Base-by-base conservation (phyloP, 2,113 vertebrate genomes). In the Dipodomys stephensi region DNA sequence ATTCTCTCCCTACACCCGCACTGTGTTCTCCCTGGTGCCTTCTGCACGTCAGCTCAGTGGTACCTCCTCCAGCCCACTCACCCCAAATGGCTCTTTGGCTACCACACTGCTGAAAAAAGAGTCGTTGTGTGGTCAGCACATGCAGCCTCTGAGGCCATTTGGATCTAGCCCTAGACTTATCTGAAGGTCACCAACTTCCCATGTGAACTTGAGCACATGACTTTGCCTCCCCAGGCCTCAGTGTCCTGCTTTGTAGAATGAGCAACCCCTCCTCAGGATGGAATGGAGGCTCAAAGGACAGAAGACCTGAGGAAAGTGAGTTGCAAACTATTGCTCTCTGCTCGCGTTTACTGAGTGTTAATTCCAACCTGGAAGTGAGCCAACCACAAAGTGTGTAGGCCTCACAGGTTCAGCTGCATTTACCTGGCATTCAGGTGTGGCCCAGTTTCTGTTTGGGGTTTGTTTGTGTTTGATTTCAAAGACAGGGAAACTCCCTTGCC, bases 381-480 rank as follows among this genome's bases (percentile, higher is more conserved):
- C 84, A 62, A 13, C 12, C 53, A 18, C 22, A 71, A 78, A 16
- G 22, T 57, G 19, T 39, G 94, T 6, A 12, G 13, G 30, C 30
- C 46, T 53, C 80, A 22, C 49, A 44, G 83, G 87, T 46, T 72
- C 1, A 30, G 35, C 72, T 39, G 49, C 5, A 0, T 44, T 85
- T 84, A 79, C 87, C 92, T 53, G 83, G 49, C 10, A 78, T 90
- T 93, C 93, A 64, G 81, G 25, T 22, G 57, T 32, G 64, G 46
- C 44, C 32, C 28, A 46, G 23, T 92, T 94, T 95, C 94, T 86
- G 30, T 91, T 82, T 78, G 83, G 68, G 87, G 64, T 84, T 87
- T 89, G 72, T 94, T 96, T 95, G 79, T 85, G 44, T 93, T 94
- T 95, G 67, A 94, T 71, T 93, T 97, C 87, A 95, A 88, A 95